phyloP scores from a whole-genome alignment of 2,888 invertebrate species.

The Acrobasis consociella region DNA sequence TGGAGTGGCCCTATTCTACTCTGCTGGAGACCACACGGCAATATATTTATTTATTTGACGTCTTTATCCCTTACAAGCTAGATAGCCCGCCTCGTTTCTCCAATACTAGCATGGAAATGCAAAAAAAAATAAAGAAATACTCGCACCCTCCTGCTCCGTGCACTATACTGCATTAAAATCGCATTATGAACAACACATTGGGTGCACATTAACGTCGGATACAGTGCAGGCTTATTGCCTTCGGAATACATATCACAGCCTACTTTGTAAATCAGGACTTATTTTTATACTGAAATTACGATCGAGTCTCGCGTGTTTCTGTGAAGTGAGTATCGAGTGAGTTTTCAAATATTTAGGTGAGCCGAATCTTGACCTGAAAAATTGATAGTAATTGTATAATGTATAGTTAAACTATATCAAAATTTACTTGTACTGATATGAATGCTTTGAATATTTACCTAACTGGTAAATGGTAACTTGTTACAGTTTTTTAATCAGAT shows the following conservation, averaged over 20 bases:
- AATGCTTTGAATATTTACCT: too few relatives aligned
- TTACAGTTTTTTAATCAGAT: too few relatives aligned
- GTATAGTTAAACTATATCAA: too few relatives aligned
- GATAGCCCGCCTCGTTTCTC: too few relatives aligned
- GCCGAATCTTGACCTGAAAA: too few relatives aligned
- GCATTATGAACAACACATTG: conserved; percentile 7
- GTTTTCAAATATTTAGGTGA: not conserved
- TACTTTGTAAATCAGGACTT: conserved; percentile 12
- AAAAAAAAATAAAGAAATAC: not conserved
- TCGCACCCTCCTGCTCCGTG: not conserved
- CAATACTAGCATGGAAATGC: not conserved
- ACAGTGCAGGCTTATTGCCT: not conserved
- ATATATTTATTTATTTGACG: too few relatives aligned
- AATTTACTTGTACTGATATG: too few relatives aligned
- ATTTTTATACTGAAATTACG: conserved; percentile 3
- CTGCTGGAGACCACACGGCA: too few relatives aligned
- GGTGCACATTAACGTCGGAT: not conserved
- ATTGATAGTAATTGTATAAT: too few relatives aligned
- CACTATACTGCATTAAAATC: conserved; percentile 3
- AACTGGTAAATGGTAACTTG: too few relatives aligned
- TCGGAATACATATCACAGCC: not conserved
- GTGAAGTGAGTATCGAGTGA: not conserved
- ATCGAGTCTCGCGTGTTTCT: not conserved
- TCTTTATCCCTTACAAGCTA: too few relatives aligned
- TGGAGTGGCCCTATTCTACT: too few relatives aligned